Evolutionary conservation across 2,113 vertebrate genomes (phyloP), one percentile per base, ranked within the genome.

Genomic region (Morone chrysops): DNA sequence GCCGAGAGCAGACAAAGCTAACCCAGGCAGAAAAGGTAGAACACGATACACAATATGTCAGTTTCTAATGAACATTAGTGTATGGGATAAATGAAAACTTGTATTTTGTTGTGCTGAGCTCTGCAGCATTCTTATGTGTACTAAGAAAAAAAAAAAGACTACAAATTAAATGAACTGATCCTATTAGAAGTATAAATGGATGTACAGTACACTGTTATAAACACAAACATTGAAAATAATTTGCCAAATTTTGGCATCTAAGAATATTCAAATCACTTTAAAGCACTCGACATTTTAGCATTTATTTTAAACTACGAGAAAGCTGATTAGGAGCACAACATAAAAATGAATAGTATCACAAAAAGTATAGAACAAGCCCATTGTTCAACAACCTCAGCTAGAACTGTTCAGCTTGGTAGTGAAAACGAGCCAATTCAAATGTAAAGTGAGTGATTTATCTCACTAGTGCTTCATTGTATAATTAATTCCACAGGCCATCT

Each of bases 361-460:
- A 67, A 77, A 56, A 45, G 45, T 47, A 40, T 17, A 77, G 53
- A 88, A 60, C 47, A 22, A 50, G 56, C 36, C 69, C 17, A 50
- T 70, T 71, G 71, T 77, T 74, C 22, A 63, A 11, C 54, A 67
- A 31, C 22, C 31, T 41, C 1, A 2, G 22, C 20, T 16, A 31
- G 17, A 50, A n/a, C 45, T 69, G 43, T 61, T 86, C 25, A 59
- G 71, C 62, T 0, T 57, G 25, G 36, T 57, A 8, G 41, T 80
- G 78, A 82, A 87, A 84, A 74, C 17, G n/a, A 61, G 61, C 16
- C 80, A 6, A 82, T 90, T 91, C 63, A 87, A 13, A 87, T 90
- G 84, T 60, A 82, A 91, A 92, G 65, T 59, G 54, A 56, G 81
- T 77, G 70, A 84, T 88, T 93, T 81, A 81, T 87, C 80, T 89